Conservation (phyloP, 2,113 vertebrate species). For the Sylvia atricapilla region DNA sequence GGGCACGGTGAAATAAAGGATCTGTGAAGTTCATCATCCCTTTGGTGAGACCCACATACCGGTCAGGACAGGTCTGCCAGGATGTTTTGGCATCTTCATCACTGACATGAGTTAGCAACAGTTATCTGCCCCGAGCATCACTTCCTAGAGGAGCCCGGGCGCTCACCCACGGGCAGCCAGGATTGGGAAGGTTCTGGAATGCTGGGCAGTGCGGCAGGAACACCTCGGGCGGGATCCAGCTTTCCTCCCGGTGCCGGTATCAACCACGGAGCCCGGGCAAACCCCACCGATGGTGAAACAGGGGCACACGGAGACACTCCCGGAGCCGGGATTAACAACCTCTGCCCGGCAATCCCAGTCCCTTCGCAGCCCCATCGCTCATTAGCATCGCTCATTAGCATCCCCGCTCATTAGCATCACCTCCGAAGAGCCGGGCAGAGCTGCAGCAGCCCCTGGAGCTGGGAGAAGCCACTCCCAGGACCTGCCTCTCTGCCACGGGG, state of each 20-base stretch:
- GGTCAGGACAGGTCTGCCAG: slow-evolving; percentile 23
- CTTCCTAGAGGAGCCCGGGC: not conserved
- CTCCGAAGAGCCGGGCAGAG: not conserved
- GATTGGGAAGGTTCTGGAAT: not conserved
- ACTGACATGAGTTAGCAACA: not conserved
- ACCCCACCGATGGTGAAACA: not conserved
- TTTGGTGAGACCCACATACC: slow-evolving; percentile 13
- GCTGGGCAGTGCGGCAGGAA: not conserved
- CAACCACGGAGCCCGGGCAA: not conserved
- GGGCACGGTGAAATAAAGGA: not conserved
- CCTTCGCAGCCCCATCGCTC: not conserved
- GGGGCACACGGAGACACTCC: no score
- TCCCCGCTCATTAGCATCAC: slow-evolving; percentile 18
- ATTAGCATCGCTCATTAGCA: not conserved
- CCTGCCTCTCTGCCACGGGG: slow-evolving; percentile 43
- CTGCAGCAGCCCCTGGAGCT: slow-evolving; percentile 14
- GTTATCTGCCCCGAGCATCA: slow-evolving; percentile 17
- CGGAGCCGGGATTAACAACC: not conserved
- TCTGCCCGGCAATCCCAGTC: not conserved
- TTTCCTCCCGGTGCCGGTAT: not conserved
- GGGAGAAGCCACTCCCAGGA: slow-evolving; percentile 50
- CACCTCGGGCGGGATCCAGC: not conserved
- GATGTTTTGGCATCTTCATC: slow-evolving; percentile 14
- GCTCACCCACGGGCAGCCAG: not conserved
- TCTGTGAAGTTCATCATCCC: not conserved